A percentile compares a stretch with the other conserved stretches of the same genome.
Conservation (phyloP, 1,140 invertebrate genomes). For the Temnothorax nylanderi region DNA sequence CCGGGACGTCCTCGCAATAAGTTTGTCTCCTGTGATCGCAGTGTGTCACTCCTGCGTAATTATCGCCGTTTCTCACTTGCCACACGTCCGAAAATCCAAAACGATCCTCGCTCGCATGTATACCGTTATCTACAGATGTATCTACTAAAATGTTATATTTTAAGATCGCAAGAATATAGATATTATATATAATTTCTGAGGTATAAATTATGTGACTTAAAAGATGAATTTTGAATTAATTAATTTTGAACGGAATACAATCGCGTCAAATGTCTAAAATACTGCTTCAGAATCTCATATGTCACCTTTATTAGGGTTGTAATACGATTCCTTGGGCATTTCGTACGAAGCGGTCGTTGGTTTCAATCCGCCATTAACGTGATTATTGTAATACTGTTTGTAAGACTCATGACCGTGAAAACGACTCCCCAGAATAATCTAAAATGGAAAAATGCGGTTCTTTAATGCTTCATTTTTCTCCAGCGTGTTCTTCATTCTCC, state of each 20-base stretch:
- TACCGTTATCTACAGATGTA: not conserved
- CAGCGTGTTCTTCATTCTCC: not conserved
- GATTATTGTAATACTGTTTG: not conserved
- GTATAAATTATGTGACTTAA: not conserved
- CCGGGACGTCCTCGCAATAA: conserved; percentile 68
- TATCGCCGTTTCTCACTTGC: not conserved
- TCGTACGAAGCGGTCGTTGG: not conserved
- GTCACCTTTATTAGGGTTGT: not conserved
- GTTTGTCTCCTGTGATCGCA: conserved; percentile 56
- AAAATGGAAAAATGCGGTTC: not conserved
- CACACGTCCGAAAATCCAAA: not conserved
- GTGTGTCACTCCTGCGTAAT: not conserved
- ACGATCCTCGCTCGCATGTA: not conserved
- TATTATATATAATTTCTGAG: not conserved
- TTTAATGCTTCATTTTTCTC: not conserved
- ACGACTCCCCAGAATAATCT: not conserved
- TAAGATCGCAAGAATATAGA: not conserved
- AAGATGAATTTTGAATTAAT: not conserved
- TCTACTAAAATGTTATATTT: not conserved
- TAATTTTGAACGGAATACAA: not conserved
- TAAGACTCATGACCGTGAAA: not conserved
- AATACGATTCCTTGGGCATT: not conserved
- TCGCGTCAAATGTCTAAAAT: not conserved
- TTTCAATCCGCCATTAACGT: not conserved
- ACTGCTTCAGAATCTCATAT: not conserved